phyloP scores from a whole-genome alignment of 2,888 invertebrate genomes.

The Melanargia galathea region DNA sequence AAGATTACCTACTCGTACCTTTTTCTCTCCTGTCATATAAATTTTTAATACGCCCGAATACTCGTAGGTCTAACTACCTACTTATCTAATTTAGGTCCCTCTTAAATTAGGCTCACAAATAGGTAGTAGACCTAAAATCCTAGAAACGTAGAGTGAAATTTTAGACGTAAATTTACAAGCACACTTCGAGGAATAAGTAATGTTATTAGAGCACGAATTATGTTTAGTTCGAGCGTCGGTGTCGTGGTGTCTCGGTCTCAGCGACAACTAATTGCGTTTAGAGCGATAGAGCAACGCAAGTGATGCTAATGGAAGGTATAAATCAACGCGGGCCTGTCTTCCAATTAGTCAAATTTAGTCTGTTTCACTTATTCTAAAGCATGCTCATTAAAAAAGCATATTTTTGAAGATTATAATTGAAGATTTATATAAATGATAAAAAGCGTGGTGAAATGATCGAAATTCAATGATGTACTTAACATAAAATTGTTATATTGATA shows the following conservation, averaged over 20 bases:
- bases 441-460: no score
- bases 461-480: no score
- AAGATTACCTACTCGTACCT: no score
- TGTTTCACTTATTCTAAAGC: no score
- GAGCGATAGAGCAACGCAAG: conserved; percentile 72
- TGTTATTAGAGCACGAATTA: conserved; percentile 72
- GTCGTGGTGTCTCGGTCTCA: conserved; percentile 66
- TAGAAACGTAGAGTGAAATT: background rate
- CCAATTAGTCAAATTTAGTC: background rate
- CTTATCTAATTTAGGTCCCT: no score
- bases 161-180: conserved; percentile 5
- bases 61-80: no score
- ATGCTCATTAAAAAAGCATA: no score
- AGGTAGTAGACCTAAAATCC: background rate
- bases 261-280: conserved; percentile 76
- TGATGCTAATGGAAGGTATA: conserved; percentile 79
- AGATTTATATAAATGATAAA: no score
- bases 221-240: conserved; percentile 71
- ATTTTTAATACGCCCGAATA: no score
- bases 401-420: no score
- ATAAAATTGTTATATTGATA: no score
- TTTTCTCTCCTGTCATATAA: no score
- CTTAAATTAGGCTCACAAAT: background rate
- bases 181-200: conserved; percentile 43
- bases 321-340: conserved; percentile 73